These are phyloP conservation scores for Cynopterus sphinx DNA, from an alignment of 2,797 vertebrate genomes.

Conservation along the genomic window DNA sequence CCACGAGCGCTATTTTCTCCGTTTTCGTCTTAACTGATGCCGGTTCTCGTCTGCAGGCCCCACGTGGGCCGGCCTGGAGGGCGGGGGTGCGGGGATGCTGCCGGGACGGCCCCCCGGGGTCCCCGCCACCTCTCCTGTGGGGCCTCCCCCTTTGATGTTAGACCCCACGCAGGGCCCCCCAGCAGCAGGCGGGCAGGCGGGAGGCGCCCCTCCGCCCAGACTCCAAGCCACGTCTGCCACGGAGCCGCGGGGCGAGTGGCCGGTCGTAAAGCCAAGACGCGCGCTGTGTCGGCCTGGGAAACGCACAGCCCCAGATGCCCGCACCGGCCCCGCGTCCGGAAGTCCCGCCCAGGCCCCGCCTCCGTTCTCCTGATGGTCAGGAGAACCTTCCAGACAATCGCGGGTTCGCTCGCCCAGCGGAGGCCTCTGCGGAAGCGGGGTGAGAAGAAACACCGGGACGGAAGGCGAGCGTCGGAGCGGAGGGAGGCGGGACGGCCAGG, in stretches of 20 bases:
- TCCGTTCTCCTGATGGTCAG: not conserved
- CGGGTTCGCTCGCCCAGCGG: fast-evolving
- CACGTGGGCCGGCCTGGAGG: fast-evolving
- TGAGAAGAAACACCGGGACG: fast-evolving
- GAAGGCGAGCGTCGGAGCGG: too few species aligned
- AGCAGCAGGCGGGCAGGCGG: fast-evolving
- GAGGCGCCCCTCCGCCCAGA: fast-evolving
- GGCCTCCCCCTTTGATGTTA: too few species aligned
- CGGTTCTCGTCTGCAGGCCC: fast-evolving
- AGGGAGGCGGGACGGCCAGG: too few species aligned
- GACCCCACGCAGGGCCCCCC: too few species aligned
- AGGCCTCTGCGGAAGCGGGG: not conserved
- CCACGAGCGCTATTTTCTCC: not conserved
- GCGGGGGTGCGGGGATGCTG: fast-evolving
- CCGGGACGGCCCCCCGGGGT: not conserved
- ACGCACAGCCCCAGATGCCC: not conserved
- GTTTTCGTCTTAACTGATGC: too few species aligned
- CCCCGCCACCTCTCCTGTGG: not conserved
- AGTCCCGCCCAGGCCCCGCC: not conserved
- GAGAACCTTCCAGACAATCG: not conserved
- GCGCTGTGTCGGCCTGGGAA: too few species aligned
- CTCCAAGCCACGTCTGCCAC: fast-evolving
- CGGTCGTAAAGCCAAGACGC: not conserved
- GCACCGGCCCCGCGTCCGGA: too few species aligned
- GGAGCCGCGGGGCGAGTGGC: fast-evolving